Base-by-base conservation (phyloP, 1,140 invertebrate genomes). In the Temnothorax curvispinosus region DNA sequence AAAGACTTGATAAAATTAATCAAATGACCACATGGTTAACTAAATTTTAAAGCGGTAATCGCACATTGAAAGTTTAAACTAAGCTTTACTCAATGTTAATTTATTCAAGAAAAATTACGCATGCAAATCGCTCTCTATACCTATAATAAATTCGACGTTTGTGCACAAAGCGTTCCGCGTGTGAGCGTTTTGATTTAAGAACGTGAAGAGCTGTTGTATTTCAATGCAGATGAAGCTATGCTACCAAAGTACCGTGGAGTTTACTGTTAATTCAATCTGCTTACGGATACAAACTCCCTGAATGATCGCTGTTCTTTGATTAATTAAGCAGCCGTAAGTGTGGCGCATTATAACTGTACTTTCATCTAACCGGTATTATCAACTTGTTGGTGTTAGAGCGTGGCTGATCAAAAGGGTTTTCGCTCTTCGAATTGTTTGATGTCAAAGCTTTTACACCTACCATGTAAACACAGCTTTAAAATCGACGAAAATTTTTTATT, bases 321-420 rank as follows among this genome's bases (percentile, higher is more conserved):
- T 75, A 74, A 84, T 84, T 60, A 82, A 84, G 62, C 80, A 75
- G 7, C 52, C 56, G 13, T 84, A 84, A 84, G 32, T 84, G n/a
- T 27, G 8, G 27, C 41, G n/a, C 69, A 60, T 50, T 82, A 58
- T n/a, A n/a, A n/a, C 67, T 54, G n/a, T 13, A 44, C 35, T 71
- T 50, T 13, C 3, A 44, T 81, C 35, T 71, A 56, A 71, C 44
- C 78, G 21, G 21, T 47, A 71, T 32, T 47, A 60, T 44, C 52
- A 82, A 58, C 54, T 84, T 35, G 13, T 50, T 2, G 6, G 18
- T n/a, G 38, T 82, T 47, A 60, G 18, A 15, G 18, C 54, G 58
- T 3, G 3, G 21, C 18, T 82, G 67, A 82, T 44, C 54, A 75
- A 84, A 84, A 74, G 18, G 54, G 27, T 62, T 82, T 27, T 52